Percentiles rank a stretch among this genome's conserved stretches.
phyloP scores from a whole-genome alignment of 1,140 invertebrate species.

The Papilio polyxenes region DNA sequence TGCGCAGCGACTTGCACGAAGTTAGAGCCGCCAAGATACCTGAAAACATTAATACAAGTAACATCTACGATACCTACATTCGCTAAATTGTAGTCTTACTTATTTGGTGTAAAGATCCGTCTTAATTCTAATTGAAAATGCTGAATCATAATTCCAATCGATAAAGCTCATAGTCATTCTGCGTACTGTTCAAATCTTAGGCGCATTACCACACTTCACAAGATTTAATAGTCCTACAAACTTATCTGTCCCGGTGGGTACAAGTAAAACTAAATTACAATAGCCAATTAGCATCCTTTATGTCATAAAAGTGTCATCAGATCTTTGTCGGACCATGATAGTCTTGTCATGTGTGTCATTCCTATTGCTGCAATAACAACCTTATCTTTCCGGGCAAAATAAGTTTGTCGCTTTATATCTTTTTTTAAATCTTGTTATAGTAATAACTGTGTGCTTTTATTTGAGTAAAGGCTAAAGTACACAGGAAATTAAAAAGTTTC shows the following conservation, averaged over 20 bases:
- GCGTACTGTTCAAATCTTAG: slow-evolving; percentile 44
- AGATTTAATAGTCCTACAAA: neutral
- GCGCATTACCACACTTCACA: slow-evolving; percentile 48
- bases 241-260: neutral
- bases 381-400: neutral
- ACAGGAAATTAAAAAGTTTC: neutral
- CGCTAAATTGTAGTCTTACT: slow-evolving; percentile 73
- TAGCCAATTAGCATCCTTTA: neutral
- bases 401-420: slow-evolving; percentile 25
- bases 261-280: neutral
- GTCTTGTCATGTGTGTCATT: neutral
- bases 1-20: no score
- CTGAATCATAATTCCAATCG: slow-evolving; percentile 32
- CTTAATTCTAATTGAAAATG: slow-evolving; percentile 67
- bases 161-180: slow-evolving; percentile 41
- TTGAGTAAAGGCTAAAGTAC: neutral
- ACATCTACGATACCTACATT: slow-evolving; percentile 74
- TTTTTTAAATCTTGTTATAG: neutral
- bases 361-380: no score
- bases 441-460: neutral
- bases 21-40: no score
- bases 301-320: no score
- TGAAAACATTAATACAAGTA: slow-evolving; percentile 59
- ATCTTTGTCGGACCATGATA: neutral
- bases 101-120: slow-evolving; percentile 80